Evolutionary conservation across 2,888 invertebrate genomes (phyloP).

Genomic region (Synergus itoensis): DNA sequence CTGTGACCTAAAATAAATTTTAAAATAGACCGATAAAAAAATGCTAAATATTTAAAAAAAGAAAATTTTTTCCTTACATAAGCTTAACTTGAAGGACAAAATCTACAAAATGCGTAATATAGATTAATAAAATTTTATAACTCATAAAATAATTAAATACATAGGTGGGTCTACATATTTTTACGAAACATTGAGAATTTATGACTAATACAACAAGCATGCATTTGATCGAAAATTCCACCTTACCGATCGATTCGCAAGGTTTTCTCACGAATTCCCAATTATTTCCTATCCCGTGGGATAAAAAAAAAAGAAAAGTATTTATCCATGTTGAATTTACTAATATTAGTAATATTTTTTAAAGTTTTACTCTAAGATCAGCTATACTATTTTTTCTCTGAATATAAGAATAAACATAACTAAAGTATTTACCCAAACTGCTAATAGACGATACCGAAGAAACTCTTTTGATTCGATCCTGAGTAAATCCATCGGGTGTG

Average conservation of each 20-base stretch:
- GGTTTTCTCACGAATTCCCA: slow-evolving; percentile 78
- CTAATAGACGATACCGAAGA: slow-evolving; percentile 86
- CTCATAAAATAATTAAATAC: background rate
- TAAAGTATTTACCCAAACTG: slow-evolving; percentile 78
- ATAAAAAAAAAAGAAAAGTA: slow-evolving; percentile 70
- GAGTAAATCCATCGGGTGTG: slow-evolving; percentile 73
- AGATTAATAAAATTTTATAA: background rate
- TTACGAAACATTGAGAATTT: too few species aligned
- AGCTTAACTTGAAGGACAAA: background rate
- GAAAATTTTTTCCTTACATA: background rate
- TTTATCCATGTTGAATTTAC: background rate
- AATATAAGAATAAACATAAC: background rate
- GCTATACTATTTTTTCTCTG: background rate
- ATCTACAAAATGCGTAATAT: background rate
- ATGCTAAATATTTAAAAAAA: background rate
- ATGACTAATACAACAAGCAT: slow-evolving; percentile 35
- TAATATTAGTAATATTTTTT: too few species aligned
- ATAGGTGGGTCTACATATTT: background rate
- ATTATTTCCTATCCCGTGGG: slow-evolving; percentile 74
- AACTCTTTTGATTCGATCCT: slow-evolving; percentile 82
- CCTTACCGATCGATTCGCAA: slow-evolving; percentile 77
- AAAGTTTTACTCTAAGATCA: background rate
- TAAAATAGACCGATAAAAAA: slow-evolving; percentile 7
- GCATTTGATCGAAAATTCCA: slow-evolving; percentile 47
- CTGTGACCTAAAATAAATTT: slow-evolving; percentile 69